Evolutionary conservation across 2,113 vertebrate genomes (phyloP).

Genomic region (Pangasianodon hypophthalmus): DNA sequence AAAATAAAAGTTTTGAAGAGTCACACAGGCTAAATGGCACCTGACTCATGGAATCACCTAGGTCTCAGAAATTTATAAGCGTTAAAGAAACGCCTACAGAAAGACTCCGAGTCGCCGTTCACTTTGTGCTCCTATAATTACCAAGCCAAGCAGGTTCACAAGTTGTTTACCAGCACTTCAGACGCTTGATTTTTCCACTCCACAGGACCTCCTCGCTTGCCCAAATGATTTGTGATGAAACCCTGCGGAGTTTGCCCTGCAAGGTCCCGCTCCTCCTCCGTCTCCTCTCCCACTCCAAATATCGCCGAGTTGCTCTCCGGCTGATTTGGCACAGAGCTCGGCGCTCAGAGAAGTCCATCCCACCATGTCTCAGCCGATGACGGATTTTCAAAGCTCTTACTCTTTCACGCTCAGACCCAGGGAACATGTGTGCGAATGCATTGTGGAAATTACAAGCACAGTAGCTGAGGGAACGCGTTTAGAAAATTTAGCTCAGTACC

Average conservation of each 20-base stretch:
- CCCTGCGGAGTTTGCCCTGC: conserved; percentile 31
- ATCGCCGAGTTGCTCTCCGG: background rate
- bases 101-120: no score
- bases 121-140: background rate
- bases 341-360: background rate
- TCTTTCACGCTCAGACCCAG: conserved; percentile 27
- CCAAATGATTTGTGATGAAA: conserved; percentile 38
- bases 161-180: conserved; percentile 46
- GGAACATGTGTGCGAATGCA: conserved; percentile 30
- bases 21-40: background rate
- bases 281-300: background rate
- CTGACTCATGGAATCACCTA: background rate
- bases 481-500: background rate
- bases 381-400: conserved; percentile 41
- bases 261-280: conserved; percentile 1
- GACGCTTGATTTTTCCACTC: conserved; percentile 29
- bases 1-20: background rate
- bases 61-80: background rate
- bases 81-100: background rate
- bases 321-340: conserved; percentile 1
- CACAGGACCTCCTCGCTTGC: conserved; percentile 25
- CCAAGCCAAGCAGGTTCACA: background rate
- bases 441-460: conserved; percentile 23
- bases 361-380: background rate
- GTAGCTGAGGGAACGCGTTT: background rate